A percentile compares a stretch with the other conserved stretches of the same genome.
phyloP scores from a whole-genome alignment of 2,888 invertebrate species.

The Zygothrica quintamaculata region DNA sequence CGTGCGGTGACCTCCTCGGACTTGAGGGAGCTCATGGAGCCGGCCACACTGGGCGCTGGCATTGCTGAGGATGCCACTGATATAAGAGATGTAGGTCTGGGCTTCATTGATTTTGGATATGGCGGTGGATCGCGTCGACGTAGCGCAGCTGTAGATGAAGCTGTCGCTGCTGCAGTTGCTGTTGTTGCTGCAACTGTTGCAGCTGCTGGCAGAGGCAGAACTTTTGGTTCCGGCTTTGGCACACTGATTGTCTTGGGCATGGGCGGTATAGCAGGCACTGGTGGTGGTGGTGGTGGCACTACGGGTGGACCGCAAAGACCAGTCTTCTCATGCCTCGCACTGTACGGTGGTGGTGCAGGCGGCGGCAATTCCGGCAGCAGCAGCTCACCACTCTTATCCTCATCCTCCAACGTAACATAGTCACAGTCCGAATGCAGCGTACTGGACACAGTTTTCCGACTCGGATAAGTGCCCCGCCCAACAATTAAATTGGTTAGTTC shows the following conservation, averaged over 20 bases:
- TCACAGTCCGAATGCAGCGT: constrained; percentile 95
- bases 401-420: constrained; percentile 90
- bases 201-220: constrained; percentile 31
- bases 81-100: constrained; percentile 85
- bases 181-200: constrained; percentile 26
- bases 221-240: constrained; percentile 41
- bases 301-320: constrained; percentile 83
- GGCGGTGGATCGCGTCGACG: constrained; percentile 88
- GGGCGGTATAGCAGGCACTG: constrained; percentile 52
- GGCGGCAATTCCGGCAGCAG: constrained; percentile 89
- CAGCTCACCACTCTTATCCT: constrained; percentile 83
- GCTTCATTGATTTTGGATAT: constrained; percentile 86
- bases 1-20: constrained; percentile 90
- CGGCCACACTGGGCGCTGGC: constrained; percentile 82
- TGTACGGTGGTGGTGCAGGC: constrained; percentile 89
- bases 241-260: constrained; percentile 36
- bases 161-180: constrained; percentile 33
- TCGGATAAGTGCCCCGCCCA: constrained; percentile 91
- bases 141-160: constrained; percentile 43
- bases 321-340: constrained; percentile 87
- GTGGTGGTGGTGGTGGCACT: constrained; percentile 37
- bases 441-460: constrained; percentile 91
- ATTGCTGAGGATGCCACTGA: constrained; percentile 78
- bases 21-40: constrained; percentile 84
- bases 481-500: constrained; percentile 93